Evolutionary conservation across 1,140 invertebrate genomes (phyloP).

Genomic region (Apocrypta bakeri): DNA sequence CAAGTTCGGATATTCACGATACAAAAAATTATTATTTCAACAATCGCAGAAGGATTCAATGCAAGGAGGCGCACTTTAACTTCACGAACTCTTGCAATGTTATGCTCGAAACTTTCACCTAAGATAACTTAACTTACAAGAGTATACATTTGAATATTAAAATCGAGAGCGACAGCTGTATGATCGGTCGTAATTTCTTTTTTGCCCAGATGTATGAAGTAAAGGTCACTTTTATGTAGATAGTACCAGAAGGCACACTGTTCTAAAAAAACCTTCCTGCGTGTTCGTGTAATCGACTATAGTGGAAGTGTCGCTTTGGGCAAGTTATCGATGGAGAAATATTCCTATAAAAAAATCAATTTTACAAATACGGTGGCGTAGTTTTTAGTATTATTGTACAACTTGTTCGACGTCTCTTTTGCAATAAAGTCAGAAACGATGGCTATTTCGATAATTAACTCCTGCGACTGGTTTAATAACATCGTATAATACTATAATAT

Average conservation of each 20-base stretch:
- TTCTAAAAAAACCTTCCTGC: not conserved
- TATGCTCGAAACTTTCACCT: not conserved
- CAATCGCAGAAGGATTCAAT: too few species aligned
- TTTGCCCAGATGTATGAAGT: not conserved
- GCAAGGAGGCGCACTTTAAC: not conserved
- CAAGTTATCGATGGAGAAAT: not conserved
- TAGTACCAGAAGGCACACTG: not conserved
- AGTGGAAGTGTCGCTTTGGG: not conserved
- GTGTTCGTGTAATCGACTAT: not conserved
- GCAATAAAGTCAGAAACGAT: too few species aligned
- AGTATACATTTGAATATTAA: not conserved
- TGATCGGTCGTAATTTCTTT: not conserved
- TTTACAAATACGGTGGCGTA: not conserved
- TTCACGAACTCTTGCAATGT: not conserved
- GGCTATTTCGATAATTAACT: too few species aligned
- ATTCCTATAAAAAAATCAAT: not conserved
- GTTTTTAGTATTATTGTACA: too few species aligned
- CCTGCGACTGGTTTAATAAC: too few species aligned
- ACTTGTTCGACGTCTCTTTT: not conserved
- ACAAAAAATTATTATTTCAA: too few species aligned
- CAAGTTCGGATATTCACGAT: too few species aligned
- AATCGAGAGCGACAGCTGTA: not conserved
- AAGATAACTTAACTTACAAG: not conserved
- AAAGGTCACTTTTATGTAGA: not conserved
- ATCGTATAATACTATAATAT: too few species aligned